Percentiles rank a stretch among this genome's conserved stretches.
Conservation (phyloP, 2,113 vertebrate species). For the Lampris megalopsis region DNA sequence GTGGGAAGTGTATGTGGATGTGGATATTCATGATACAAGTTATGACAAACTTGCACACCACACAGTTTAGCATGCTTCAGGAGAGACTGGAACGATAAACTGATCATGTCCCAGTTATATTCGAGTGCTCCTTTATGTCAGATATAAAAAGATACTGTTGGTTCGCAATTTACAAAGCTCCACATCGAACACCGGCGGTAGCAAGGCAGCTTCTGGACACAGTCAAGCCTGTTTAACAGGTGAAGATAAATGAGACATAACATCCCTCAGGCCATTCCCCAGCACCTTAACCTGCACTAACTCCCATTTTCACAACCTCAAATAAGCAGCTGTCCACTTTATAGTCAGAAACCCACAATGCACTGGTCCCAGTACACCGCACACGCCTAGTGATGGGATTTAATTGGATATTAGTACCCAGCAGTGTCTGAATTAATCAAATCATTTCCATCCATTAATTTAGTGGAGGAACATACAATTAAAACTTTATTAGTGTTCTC, state of each 20-base stretch:
- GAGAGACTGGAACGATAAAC: conserved; percentile 17
- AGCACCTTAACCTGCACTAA: conserved; percentile 50
- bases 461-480: conserved; percentile 88
- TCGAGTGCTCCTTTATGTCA: conserved; percentile 26
- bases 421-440: conserved; percentile 84
- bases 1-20: too few species aligned
- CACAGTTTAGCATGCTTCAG: neutral
- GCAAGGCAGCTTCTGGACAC: conserved; percentile 15
- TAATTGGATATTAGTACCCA: conserved; percentile 87
- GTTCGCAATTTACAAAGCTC: conserved; percentile 36
- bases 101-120: neutral
- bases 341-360: conserved; percentile 70
- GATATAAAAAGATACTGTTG: conserved; percentile 12
- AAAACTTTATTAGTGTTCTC: conserved; percentile 82
- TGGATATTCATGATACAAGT: too few species aligned
- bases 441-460: conserved; percentile 86
- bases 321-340: conserved; percentile 60
- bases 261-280: conserved; percentile 38
- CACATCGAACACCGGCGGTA: neutral
- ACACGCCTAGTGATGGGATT: conserved; percentile 73
- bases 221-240: conserved; percentile 11
- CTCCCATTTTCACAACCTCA: conserved; percentile 43
- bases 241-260: conserved; percentile 15
- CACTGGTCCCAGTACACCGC: conserved; percentile 69
- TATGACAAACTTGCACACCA: too few species aligned